These are phyloP conservation scores for Oncorhynchus tshawytscha DNA, from an alignment of 2,113 vertebrate species.

Conservation along the genomic window DNA sequence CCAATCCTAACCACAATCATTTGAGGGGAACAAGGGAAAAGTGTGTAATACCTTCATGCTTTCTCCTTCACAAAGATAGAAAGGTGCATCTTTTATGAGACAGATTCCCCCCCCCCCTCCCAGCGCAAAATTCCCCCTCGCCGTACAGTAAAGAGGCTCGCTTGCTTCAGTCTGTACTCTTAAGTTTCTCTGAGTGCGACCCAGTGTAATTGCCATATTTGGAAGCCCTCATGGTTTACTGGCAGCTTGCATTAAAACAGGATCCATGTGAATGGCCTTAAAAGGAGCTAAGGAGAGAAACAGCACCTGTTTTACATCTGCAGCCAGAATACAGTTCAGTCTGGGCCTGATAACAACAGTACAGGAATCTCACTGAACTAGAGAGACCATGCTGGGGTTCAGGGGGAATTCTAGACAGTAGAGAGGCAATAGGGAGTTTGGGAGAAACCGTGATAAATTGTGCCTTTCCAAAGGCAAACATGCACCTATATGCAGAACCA, in stretches of 20 bases:
- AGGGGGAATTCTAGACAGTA: too few species aligned
- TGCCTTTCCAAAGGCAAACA: too few species aligned
- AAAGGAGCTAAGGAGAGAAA: conserved; percentile 68
- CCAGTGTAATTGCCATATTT: conserved; percentile 73
- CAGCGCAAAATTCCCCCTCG: conserved; percentile 23
- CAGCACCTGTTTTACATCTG: conserved; percentile 75
- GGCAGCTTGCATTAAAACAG: conserved; percentile 72
- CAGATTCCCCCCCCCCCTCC: not conserved
- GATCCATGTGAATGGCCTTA: conserved; percentile 72
- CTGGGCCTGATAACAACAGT: conserved; percentile 55
- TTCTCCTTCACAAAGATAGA: too few species aligned
- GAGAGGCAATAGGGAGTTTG: too few species aligned
- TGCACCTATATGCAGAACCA: too few species aligned
- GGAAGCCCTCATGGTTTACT: conserved; percentile 65
- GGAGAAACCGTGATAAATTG: too few species aligned
- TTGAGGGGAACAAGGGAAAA: not conserved
- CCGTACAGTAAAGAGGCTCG: not conserved
- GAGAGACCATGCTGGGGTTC: not conserved
- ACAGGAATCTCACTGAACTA: conserved; percentile 3
- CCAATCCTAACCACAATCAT: not conserved
- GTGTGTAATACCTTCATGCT: not conserved
- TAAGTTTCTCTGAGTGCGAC: conserved; percentile 50
- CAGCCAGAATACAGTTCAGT: not conserved
- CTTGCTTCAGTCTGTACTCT: conserved; percentile 30
- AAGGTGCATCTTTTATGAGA: not conserved